Evolutionary conservation across 2,888 invertebrate species (phyloP).

Genomic region (Meiosimyza platycephala): DNA sequence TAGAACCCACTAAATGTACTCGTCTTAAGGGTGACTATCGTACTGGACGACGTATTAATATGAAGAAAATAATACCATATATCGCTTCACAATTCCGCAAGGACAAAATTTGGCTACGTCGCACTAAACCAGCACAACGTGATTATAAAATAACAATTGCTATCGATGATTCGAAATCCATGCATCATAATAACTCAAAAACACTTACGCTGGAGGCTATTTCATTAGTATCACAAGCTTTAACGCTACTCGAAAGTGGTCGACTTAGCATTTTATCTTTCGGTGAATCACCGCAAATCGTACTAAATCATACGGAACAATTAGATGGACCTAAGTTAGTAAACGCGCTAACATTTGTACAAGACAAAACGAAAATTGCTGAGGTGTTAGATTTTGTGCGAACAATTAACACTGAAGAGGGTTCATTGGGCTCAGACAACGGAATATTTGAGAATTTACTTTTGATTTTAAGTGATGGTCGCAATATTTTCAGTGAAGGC

Average conservation of each 20-base stretch:
- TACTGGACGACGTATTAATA: conserved; percentile 96
- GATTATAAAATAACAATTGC: conserved; percentile 97
- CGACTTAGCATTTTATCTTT: conserved; percentile 92
- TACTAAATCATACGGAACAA: conserved; percentile 90
- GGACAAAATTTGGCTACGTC: conserved; percentile 97
- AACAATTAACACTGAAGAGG: conserved; percentile 72
- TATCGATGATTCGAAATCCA: conserved; percentile 93
- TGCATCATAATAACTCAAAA: conserved; percentile 90
- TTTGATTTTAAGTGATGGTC: conserved; percentile 94
- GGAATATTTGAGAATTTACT: conserved; percentile 73
- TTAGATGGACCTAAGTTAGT: conserved; percentile 83
- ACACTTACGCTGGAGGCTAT: conserved; percentile 95
- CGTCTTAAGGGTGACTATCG: conserved; percentile 94
- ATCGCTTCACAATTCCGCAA: conserved; percentile 99
- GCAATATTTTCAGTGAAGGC: conserved; percentile 92
- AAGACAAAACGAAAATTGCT: conserved; percentile 88
- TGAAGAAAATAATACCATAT: conserved; percentile 97
- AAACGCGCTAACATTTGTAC: conserved; percentile 86
- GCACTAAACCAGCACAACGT: conserved; percentile 94
- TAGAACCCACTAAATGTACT: conserved; percentile 95
- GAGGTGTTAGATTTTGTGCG: conserved; percentile 84
- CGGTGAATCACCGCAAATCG: conserved; percentile 84
- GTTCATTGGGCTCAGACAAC: conserved; percentile 63
- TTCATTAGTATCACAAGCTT: conserved; percentile 88
- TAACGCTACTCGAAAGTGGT: conserved; percentile 93